A percentile compares a stretch with the other conserved stretches of the same genome.
Evolutionary conservation across 1,140 invertebrate genomes (phyloP).

Genomic region (Matsumurasca onukii): DNA sequence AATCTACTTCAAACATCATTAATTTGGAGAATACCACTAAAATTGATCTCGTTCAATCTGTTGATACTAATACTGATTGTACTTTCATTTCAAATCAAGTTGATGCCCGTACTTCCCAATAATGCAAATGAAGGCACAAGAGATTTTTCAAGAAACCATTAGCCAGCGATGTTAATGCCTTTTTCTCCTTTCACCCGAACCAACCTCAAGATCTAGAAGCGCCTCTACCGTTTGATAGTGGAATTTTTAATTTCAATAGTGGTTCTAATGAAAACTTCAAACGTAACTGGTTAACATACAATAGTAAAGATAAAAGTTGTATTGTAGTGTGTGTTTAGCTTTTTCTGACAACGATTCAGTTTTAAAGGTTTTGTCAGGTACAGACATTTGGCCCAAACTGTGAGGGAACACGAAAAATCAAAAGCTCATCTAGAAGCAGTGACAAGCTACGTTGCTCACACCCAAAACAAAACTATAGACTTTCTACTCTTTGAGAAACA

Average conservation of each 20-base stretch:
- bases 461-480: background rate
- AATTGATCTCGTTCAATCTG: background rate
- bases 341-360: background rate
- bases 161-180: background rate
- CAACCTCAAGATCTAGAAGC: background rate
- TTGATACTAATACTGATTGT: background rate
- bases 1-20: background rate
- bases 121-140: background rate
- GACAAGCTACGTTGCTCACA: background rate
- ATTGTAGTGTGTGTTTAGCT: background rate
- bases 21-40: background rate
- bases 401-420: background rate
- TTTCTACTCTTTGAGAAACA: background rate
- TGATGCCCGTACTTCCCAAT: background rate
- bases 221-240: background rate
- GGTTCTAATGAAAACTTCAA: background rate
- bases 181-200: background rate
- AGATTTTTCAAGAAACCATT: background rate
- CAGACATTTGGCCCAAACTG: background rate
- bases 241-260: background rate
- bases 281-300: background rate
- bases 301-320: background rate
- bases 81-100: background rate
- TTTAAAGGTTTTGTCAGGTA: slow-evolving; percentile 1
- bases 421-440: background rate